Evolutionary conservation across 2,888 invertebrate genomes (phyloP).

Genomic region (Octodonta nipae): DNA sequence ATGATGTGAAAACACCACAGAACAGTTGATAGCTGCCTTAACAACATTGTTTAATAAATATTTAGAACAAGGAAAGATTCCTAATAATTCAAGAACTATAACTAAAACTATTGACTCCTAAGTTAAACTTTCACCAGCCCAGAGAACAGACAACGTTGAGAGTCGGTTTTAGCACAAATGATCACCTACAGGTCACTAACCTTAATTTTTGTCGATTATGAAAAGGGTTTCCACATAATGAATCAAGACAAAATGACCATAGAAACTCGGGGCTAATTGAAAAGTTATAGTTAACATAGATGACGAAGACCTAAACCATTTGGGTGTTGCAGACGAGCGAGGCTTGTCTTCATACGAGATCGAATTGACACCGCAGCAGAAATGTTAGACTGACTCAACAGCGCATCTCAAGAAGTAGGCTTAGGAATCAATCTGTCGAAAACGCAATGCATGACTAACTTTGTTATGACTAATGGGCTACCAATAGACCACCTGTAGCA

Average conservation of each 20-base stretch:
- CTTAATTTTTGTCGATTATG: conserved; percentile 1
- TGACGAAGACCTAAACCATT: not conserved
- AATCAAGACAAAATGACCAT: conserved; percentile 2
- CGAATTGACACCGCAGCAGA: not conserved
- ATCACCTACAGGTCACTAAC: conserved; percentile 3
- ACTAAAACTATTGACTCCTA: not conserved
- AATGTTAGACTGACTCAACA: conserved; percentile 1
- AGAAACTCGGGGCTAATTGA: too few species aligned
- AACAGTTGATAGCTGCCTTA: conserved; percentile 1
- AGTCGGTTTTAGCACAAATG: conserved; percentile 2
- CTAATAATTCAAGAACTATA: not conserved
- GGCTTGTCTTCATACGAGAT: not conserved
- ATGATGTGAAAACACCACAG: not conserved
- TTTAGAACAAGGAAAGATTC: conserved; percentile 1
- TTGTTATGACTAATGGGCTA: conserved; percentile 1
- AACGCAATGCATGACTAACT: not conserved
- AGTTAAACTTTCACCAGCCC: not conserved
- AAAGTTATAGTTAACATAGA: conserved; percentile 1
- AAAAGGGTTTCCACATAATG: conserved; percentile 2
- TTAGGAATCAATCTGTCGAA: conserved; percentile 1
- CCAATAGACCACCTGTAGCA: not conserved
- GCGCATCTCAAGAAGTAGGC: conserved; percentile 2
- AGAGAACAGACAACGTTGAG: conserved; percentile 1
- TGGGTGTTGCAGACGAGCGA: conserved; percentile 2
- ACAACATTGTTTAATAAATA: conserved; percentile 3